Conservation (phyloP, 64 coral and sea anemone species). For the Stichodactyla mertensii region DNA sequence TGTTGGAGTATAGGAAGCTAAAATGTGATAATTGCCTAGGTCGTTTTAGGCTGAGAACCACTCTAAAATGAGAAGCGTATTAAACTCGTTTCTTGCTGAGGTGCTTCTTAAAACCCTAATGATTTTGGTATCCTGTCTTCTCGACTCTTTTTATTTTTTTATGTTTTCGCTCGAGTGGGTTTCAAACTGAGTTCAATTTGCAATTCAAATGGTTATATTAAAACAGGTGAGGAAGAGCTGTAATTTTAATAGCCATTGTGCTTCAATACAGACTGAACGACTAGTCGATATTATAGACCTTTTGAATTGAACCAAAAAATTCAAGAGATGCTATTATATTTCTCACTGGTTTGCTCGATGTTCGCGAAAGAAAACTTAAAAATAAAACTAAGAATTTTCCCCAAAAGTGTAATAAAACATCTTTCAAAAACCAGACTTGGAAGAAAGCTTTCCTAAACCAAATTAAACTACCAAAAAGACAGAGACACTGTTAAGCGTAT, state of each 20-base stretch:
- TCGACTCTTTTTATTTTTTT: not conserved
- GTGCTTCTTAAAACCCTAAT: not conserved
- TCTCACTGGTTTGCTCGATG: not conserved
- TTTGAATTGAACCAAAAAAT: not conserved
- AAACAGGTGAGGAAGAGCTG: not conserved
- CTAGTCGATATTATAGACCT: constrained; percentile 12
- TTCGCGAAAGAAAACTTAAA: not conserved
- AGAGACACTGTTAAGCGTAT: no score
- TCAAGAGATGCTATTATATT: not conserved
- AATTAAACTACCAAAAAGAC: no score
- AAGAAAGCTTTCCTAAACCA: no score
- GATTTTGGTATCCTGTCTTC: constrained; percentile 2
- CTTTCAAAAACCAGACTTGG: no score
- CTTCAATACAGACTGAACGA: not conserved
- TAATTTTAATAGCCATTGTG: constrained; percentile 13
- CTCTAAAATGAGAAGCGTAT: not conserved
- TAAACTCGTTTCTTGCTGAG: not conserved
- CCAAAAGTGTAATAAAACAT: no score
- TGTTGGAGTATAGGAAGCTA: not conserved
- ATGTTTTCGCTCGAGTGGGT: constrained; percentile 14
- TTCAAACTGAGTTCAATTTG: constrained; percentile 10
- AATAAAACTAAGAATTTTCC: not conserved
- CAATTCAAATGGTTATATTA: not conserved
- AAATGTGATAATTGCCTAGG: not conserved
- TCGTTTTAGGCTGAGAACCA: not conserved